Base-by-base conservation (phyloP, 2,888 invertebrate species). In the Pasiphila rectangulata region DNA sequence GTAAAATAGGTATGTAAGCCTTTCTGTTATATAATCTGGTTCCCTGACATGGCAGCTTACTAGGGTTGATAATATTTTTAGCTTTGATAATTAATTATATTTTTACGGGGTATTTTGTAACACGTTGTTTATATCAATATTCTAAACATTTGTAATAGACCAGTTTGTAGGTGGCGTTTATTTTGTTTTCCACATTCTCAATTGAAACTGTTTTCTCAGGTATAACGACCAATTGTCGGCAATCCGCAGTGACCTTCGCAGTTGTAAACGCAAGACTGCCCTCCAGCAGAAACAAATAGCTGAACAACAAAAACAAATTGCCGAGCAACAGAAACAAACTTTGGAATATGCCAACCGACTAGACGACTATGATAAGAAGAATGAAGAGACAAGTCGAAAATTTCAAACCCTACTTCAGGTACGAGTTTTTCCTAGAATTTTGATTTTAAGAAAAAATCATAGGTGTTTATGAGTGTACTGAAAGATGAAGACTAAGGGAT, bases 361-460 rank as follows among this genome's bases (percentile, higher is more conserved):
- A 52, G 96, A 96, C 66, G 96, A 96, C 67, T 94, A 95, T 63
- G 96, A 96, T 67, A 96, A 96, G 80, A 96, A 96, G 73, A 95
- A 95, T 73, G 96, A 96, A 69, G 96, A 96, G 75, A 95, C 94
- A 51, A 94, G 96, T 38, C 91, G 96, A 46, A 96, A 96, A 82
- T 96, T 96, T 83, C 96, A 95, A 72, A 96, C 96, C 50, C 86
- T 96, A 58, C 84, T 96, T 66, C 94, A 94, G 92, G 94, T 94
- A 23, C 23, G 5, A 17, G 3, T 17, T 17, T 12, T 24, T 5
- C 41, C 39, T 15, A 13, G 13, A 4, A 9, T 36, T 6, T 12
- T 32, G 10, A n/a, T n/a, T n/a, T n/a, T n/a, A n/a, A n/a, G n/a
- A n/a, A n/a, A n/a, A n/a, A n/a, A n/a, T n/a, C n/a, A n/a, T n/a